These are phyloP conservation scores for Polyploca ridens DNA, from an alignment of 2,888 invertebrate genomes.

Conservation along the genomic window DNA sequence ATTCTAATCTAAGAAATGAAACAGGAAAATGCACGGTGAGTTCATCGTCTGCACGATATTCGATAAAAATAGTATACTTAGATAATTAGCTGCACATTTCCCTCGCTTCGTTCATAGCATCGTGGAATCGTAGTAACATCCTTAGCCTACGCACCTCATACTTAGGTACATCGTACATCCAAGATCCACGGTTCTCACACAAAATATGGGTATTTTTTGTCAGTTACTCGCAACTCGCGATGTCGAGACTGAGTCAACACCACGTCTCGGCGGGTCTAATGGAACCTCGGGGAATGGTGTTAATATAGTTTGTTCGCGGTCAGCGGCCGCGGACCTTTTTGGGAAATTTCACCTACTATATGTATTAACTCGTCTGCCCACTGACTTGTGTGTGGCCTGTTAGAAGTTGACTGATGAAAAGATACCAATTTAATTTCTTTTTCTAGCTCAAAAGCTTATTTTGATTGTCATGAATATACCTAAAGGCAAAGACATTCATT, in stretches of 20 bases:
- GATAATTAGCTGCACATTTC: no score
- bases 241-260: constrained; percentile 16
- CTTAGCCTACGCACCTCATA: not conserved
- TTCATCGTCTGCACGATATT: not conserved
- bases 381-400: constrained; percentile 21
- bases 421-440: not conserved
- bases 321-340: constrained; percentile 28
- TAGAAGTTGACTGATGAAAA: not conserved
- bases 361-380: constrained; percentile 16
- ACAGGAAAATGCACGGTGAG: not conserved
- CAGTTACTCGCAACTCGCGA: constrained; percentile 18
- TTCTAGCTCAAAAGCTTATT: no score
- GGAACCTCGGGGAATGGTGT: constrained; percentile 22
- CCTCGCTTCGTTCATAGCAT: not conserved
- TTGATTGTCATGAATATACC: no score
- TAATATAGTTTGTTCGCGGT: constrained; percentile 28
- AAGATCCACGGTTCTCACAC: constrained; percentile 12
- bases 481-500: no score
- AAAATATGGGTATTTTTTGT: constrained; percentile 18
- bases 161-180: constrained; percentile 19
- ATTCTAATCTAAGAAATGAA: no score
- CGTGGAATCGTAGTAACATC: not conserved
- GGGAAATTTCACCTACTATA: constrained; percentile 30
- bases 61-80: no score
- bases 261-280: constrained; percentile 18